Conservation (phyloP, 2,113 vertebrate species). For the Corydoras maculifer region DNA sequence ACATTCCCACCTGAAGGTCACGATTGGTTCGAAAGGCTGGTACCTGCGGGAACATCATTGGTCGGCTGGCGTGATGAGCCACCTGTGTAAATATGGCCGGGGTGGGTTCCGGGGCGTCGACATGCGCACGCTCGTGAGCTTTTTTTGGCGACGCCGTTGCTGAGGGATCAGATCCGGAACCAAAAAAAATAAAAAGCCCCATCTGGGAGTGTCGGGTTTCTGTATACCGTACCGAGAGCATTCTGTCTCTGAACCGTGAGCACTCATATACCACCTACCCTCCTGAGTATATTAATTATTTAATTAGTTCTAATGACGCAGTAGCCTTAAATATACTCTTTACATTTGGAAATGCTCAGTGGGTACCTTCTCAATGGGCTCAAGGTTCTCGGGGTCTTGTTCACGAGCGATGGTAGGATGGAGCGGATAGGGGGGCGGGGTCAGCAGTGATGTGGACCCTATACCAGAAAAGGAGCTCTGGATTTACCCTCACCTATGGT, state of each 20-base stretch:
- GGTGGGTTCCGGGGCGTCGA: neutral
- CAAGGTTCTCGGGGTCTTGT: no score
- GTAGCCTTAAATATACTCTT: no score
- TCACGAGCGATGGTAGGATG: no score
- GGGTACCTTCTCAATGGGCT: conserved; percentile 25
- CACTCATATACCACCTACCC: no score
- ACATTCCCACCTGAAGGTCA: conserved; percentile 54
- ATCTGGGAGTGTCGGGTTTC: conserved; percentile 61
- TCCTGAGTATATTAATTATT: no score
- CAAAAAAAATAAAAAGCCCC: conserved; percentile 44
- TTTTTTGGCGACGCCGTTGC: conserved; percentile 19
- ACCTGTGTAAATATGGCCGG: conserved; percentile 21
- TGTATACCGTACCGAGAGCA: conserved; percentile 38
- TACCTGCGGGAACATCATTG: neutral
- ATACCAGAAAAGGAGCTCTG: no score
- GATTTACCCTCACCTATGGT: no score
- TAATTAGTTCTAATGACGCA: no score
- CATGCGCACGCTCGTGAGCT: neutral
- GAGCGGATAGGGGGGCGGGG: no score
- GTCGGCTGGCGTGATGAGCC: neutral
- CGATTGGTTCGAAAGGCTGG: neutral
- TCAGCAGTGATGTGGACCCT: no score
- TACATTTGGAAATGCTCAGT: no score
- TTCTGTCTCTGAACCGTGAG: neutral
- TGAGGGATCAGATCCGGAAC: conserved; percentile 41